Base-by-base conservation (phyloP, 1,140 invertebrate species). In the Orchesella cincta region DNA sequence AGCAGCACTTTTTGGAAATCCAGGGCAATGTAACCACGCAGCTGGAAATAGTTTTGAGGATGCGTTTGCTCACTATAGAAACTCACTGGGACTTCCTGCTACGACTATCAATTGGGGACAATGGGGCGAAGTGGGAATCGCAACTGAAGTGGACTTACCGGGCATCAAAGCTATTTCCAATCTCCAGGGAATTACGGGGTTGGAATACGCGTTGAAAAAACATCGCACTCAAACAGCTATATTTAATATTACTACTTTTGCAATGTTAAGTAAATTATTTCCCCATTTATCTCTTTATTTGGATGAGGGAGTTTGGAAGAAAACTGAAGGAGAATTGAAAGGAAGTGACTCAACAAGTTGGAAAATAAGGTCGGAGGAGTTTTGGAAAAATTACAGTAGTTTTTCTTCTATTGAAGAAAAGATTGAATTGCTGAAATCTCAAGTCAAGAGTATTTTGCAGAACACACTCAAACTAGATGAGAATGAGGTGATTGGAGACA, bases 31-130 rank as follows among this genome's bases (percentile, higher is more conserved):
- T 0, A 79, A 73, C 34, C 73, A 79, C 28, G 35, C 51, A 3
- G 26, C 75, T 0, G 78, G 67, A 0, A 71, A 71, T 57, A n/a
- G 1, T 0, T 79, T 76, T 51, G 18, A 72, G 26, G 78, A 79
- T 29, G 31, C 78, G 23, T 39, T 79, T 18, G 52, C 75, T 29
- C 74, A 73, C n/a, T 79, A 75, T 35, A 23, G 78, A 20, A 34
- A 64, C 2, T 57, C 62, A 0, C 23, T 71, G 8, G 74, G 74
- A 14, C 51, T 79, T 26, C 75, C 78, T 8, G 74, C 70, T 0
- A 51, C 57, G 23, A 39, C 73, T 0, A 79, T 79, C 26, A 79
- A 79, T 28, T 79, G 78, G 78, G 78, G 78, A 31, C 57, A 62
- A 28, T 79, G 73, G 73, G 67, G 67, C 2, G 62, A 71, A 71